phyloP scores from a whole-genome alignment of 2,797 vertebrate genomes.

The Malurus splendens region DNA sequence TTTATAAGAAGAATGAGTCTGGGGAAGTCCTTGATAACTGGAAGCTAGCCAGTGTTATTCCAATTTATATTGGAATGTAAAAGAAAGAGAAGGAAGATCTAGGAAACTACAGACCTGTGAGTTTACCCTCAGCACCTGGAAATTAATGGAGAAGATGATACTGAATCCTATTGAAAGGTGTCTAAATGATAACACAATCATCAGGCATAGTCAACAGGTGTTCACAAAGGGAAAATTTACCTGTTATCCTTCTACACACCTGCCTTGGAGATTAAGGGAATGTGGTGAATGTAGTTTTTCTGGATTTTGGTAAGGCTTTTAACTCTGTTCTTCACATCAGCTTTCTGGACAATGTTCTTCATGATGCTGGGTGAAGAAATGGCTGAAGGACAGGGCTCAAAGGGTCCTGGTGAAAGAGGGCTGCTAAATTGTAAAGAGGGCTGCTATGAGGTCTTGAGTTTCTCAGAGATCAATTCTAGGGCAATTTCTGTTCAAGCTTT shows the following conservation, averaged over 20 bases:
- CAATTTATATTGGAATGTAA: background rate
- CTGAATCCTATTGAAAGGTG: background rate
- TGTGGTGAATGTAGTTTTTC: background rate
- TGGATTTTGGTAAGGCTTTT: background rate
- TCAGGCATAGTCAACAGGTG: accelerated
- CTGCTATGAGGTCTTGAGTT: background rate
- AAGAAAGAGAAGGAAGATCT: background rate
- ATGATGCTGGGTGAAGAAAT: background rate
- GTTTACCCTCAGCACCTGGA: background rate
- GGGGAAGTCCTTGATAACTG: background rate
- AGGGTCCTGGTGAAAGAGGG: background rate
- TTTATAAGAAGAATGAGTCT: background rate
- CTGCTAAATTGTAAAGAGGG: background rate
- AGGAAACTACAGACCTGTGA: background rate
- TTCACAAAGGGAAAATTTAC: background rate
- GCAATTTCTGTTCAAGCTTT: background rate
- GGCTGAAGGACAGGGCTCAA: accelerated
- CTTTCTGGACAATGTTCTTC: background rate
- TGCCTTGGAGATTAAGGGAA: accelerated
- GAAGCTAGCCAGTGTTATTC: background rate
- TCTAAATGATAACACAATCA: background rate
- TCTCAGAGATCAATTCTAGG: background rate
- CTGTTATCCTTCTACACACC: accelerated
- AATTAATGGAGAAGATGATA: background rate
- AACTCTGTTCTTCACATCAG: background rate